Evolutionary conservation across 1,140 invertebrate species (phyloP).

Genomic region (Ylistrum balloti): DNA sequence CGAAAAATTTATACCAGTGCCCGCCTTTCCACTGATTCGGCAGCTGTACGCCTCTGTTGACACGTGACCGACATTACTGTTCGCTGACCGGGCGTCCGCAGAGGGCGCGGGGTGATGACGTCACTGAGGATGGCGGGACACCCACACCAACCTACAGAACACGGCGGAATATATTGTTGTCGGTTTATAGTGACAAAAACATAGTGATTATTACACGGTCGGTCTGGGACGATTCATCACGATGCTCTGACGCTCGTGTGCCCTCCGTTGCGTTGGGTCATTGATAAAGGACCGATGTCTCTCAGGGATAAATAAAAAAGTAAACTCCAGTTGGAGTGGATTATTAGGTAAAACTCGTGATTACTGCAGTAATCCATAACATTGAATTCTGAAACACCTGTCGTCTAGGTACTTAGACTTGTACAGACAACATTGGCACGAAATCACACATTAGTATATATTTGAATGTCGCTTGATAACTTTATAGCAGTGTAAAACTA

Average conservation of each 20-base stretch:
- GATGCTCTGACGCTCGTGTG: neutral
- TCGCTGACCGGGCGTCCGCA: neutral
- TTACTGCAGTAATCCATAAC: too few species aligned
- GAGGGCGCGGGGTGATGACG: neutral
- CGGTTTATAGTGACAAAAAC: slow-evolving; percentile 19
- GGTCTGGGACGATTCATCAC: neutral
- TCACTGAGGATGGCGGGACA: neutral
- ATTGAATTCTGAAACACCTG: too few species aligned
- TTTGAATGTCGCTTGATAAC: too few species aligned
- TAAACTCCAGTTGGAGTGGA: too few species aligned
- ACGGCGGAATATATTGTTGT: neutral
- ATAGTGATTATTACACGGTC: neutral
- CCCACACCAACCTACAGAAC: neutral
- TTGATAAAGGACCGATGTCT: neutral
- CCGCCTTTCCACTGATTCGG: slow-evolving; percentile 3
- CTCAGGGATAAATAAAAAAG: neutral
- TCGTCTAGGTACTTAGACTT: too few species aligned
- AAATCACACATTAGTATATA: too few species aligned
- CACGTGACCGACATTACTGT: neutral
- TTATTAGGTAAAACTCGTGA: too few species aligned
- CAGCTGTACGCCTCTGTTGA: neutral
- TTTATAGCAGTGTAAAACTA: too few species aligned
- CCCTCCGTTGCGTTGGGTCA: neutral
- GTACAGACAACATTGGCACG: too few species aligned
- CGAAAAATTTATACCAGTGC: neutral